Evolutionary conservation across 2,113 vertebrate genomes (phyloP).

Genomic region (Gavia stellata): DNA sequence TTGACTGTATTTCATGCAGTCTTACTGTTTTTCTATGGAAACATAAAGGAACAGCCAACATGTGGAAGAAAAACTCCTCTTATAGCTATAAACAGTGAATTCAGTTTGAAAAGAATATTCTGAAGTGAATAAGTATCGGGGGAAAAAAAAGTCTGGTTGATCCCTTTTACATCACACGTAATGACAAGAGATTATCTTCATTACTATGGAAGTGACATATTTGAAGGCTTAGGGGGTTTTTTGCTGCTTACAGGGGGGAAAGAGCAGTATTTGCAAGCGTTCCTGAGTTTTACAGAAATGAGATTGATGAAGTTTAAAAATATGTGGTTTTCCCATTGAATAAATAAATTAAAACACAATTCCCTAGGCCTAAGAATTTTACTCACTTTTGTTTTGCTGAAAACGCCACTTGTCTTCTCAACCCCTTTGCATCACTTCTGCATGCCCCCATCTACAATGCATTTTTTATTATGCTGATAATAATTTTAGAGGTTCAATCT

Average conservation of each 20-base stretch:
- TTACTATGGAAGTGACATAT: neutral
- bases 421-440: neutral
- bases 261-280: neutral
- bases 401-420: neutral
- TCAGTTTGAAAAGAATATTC: neutral
- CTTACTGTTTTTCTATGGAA: neutral
- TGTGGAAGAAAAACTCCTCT: neutral
- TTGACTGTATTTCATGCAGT: neutral
- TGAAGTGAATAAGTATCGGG: neutral
- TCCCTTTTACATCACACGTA: neutral
- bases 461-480: neutral
- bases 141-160: neutral
- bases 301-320: neutral
- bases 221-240: neutral
- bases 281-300: neutral
- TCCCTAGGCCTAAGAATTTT: neutral
- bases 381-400: neutral
- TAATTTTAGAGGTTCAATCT: neutral
- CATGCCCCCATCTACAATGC: neutral
- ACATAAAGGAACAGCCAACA: neutral
- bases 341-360: neutral
- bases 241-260: neutral
- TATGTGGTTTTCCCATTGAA: accelerated
- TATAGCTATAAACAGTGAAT: neutral
- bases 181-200: neutral